Evolutionary conservation across 1,140 invertebrate genomes (phyloP), one percentile per base, ranked within the genome.

Genomic region (Phocides pigmalion): DNA sequence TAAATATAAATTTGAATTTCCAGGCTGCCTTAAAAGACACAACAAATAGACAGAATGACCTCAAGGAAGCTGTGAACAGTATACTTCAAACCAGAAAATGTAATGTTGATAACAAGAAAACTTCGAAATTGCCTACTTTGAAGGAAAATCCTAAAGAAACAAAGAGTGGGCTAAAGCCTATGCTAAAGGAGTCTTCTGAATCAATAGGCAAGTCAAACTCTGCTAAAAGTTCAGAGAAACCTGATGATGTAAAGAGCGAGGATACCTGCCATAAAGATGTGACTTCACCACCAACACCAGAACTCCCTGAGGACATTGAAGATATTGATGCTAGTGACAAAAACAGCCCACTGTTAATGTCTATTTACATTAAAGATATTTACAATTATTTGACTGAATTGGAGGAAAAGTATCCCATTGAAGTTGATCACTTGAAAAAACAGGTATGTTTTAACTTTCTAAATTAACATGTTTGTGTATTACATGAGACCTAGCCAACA

Each of bases 291-390:
- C 28, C 68, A 62, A 69, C 73, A 12, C 76, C 79, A 3, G 54
- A 64, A 32, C 64, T 92, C 14, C 84, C 90, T 0, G 62, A 75
- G 39, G 82, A 88, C 20, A 85, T 92, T 70, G 90, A 92, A 71
- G 97, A 98, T 86, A 93, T 94, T 75, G 94, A 95, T 66, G 95
- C 96, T 74, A 90, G 84, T 51, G 93, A 94, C 42, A 96, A 97
- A 80, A 81, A 85, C 20, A 91, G 77, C 56, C 96, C 96, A 4
- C 93, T 96, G 74, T 92, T 98, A 65, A 95, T 97, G 79, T 94
- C 94, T 19, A 94, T 95, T 67, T 98, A 98, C 82, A 95, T 96
- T 46, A 95, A 96, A 68, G 96, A 98, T 67, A 98, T 98, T 81
- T 97, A 97, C 78, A 82, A 90, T 9, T 97, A 98, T 84, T 91